Percentiles rank a stretch among this genome's conserved stretches.
Conservation (phyloP, 2,113 vertebrate species). For the Daubentonia madagascariensis region DNA sequence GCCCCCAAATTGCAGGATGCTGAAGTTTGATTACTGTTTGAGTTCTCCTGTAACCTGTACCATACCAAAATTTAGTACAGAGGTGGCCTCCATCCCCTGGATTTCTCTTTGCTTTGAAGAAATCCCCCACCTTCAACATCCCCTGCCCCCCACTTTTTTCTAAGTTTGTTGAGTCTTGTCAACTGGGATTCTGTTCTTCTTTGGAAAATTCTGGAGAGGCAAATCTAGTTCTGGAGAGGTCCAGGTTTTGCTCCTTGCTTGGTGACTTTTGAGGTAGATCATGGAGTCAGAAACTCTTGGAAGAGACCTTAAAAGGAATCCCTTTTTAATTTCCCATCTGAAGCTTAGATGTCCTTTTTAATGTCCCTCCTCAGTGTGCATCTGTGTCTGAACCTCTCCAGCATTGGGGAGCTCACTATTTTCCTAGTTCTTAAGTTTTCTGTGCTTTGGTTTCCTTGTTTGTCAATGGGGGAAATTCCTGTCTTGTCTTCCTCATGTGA, state of each 20-base stretch:
- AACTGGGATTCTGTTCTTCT: conserved; percentile 19
- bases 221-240: background rate
- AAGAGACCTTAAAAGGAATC: background rate
- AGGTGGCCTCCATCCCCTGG: background rate
- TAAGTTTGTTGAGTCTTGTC: background rate
- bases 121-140: background rate
- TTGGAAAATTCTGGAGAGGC: conserved; percentile 9
- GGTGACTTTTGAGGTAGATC: background rate
- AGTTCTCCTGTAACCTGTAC: background rate
- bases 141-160: background rate
- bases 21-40: background rate
- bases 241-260: background rate
- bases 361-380: background rate
- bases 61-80: background rate
- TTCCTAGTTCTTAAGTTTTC: background rate
- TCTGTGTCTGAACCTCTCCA: background rate
- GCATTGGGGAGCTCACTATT: background rate
- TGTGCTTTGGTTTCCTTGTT: background rate
- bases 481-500: background rate
- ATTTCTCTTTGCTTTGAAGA: background rate
- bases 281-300: background rate
- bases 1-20: background rate
- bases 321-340: background rate
- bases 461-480: background rate
- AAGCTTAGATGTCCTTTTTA: background rate